phyloP scores from a whole-genome alignment of 2,797 vertebrate genomes.

The Macropus fuliginosus region DNA sequence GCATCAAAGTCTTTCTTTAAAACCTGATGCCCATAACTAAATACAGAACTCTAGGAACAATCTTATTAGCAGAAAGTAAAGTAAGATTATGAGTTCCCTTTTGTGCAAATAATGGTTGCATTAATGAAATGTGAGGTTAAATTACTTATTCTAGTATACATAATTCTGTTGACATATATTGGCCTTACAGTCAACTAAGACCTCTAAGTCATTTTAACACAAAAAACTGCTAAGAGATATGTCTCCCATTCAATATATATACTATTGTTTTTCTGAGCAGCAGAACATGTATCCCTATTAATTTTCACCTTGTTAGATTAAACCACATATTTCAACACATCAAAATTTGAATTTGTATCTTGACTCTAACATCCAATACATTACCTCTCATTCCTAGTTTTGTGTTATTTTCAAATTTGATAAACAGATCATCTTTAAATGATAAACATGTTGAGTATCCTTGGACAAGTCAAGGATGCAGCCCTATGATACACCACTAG shows the following conservation, averaged over 20 bases:
- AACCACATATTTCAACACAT: not conserved
- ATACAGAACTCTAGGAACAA: too few species aligned
- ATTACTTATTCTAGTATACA: too few species aligned
- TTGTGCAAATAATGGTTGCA: not conserved
- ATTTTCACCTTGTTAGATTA: not conserved
- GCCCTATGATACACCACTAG: not conserved
- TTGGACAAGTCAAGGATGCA: not conserved
- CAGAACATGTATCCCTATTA: not conserved
- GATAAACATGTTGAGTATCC: not conserved
- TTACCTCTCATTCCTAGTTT: not conserved
- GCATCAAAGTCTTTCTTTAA: not conserved
- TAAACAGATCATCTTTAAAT: not conserved
- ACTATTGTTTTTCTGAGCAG: not conserved
- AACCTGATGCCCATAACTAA: too few species aligned
- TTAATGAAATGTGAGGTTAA: too few species aligned
- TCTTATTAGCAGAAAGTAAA: not conserved
- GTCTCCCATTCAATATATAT: not conserved
- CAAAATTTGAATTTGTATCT: not conserved
- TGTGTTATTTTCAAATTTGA: not conserved
- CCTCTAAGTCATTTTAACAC: not conserved
- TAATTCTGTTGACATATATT: not conserved
- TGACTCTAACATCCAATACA: not conserved
- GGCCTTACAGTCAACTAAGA: too few species aligned
- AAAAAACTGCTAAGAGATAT: not conserved
- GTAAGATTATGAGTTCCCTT: not conserved